Evolutionary conservation across 2,888 invertebrate genomes (phyloP).

Genomic region (Clusia tigrina): DNA sequence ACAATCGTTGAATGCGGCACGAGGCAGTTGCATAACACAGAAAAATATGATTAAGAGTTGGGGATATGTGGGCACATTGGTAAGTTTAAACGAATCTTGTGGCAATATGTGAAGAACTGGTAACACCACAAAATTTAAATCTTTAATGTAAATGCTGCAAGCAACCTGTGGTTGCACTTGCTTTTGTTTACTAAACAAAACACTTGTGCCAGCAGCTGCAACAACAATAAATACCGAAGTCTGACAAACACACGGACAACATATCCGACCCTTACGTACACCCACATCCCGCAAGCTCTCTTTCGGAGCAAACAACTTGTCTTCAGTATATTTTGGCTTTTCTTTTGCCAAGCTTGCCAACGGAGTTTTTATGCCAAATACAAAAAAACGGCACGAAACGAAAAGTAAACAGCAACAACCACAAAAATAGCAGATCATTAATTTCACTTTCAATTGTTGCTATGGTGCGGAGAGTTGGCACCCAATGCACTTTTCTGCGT

Average conservation of each 20-base stretch:
- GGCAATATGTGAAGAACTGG: too few relatives aligned
- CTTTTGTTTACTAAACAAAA: not conserved
- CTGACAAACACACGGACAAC: not conserved
- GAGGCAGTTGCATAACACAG: not conserved
- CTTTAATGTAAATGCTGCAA: too few relatives aligned
- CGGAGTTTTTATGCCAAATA: constrained; percentile 50
- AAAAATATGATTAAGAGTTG: not conserved
- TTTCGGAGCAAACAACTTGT: constrained; percentile 14
- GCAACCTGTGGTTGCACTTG: not conserved
- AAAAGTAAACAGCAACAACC: constrained; percentile 30
- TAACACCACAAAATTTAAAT: too few relatives aligned
- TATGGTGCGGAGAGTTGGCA: constrained; percentile 19
- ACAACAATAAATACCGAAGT: not conserved
- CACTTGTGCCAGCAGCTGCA: not conserved
- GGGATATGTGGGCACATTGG: not conserved
- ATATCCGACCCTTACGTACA: not conserved
- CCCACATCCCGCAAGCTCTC: too few relatives aligned
- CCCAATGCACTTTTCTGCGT: constrained; percentile 21
- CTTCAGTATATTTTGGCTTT: constrained; percentile 26
- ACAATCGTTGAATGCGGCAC: too few relatives aligned
- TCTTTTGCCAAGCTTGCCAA: constrained; percentile 29
- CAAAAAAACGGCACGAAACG: constrained; percentile 17
- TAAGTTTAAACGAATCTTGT: too few relatives aligned
- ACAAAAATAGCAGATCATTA: constrained; percentile 32
- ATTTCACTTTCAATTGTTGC: constrained; percentile 58